A percentile compares a stretch with the other conserved stretches of the same genome.
Evolutionary conservation across 2,797 vertebrate genomes (phyloP).

Genomic region (Ara ararauna): DNA sequence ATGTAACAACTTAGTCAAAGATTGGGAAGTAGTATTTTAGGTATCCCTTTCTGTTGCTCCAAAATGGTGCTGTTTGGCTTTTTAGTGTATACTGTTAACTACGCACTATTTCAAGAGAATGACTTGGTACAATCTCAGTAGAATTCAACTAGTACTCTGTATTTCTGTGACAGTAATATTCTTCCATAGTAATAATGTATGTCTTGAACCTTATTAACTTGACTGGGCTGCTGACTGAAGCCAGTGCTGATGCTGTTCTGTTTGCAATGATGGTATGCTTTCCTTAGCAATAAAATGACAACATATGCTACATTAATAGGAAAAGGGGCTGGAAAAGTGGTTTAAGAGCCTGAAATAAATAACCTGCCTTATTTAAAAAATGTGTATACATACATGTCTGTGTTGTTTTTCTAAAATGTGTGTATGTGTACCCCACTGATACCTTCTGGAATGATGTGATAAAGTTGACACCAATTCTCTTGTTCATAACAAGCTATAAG

Average conservation of each 20-base stretch:
- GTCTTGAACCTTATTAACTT: not conserved
- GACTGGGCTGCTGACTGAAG: not conserved
- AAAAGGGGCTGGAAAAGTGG: not conserved
- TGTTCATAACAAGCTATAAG: not conserved
- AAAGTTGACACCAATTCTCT: not conserved
- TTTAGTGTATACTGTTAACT: not conserved
- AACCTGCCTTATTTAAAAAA: slow-evolving; percentile 52
- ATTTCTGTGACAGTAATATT: slow-evolving; percentile 1
- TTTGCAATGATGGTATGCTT: slow-evolving; percentile 29
- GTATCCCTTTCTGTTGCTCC: slow-evolving; percentile 27
- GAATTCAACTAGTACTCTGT: not conserved
- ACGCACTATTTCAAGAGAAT: not conserved
- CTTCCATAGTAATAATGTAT: not conserved
- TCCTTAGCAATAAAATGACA: slow-evolving; percentile 53
- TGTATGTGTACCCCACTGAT: not conserved
- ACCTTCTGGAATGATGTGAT: not conserved
- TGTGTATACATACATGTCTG: not conserved
- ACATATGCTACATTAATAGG: not conserved
- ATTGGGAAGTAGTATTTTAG: slow-evolving; percentile 13
- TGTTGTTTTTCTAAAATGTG: not conserved
- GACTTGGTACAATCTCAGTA: not conserved
- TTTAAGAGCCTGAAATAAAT: slow-evolving; percentile 11
- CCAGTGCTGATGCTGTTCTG: slow-evolving; percentile 5
- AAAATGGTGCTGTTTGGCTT: slow-evolving; percentile 21
- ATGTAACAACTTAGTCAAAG: not conserved